A percentile compares a stretch with the other conserved stretches of the same genome.
Evolutionary conservation across 2,797 vertebrate genomes (phyloP).

Genomic region (Neosilurus mollespiculum): DNA sequence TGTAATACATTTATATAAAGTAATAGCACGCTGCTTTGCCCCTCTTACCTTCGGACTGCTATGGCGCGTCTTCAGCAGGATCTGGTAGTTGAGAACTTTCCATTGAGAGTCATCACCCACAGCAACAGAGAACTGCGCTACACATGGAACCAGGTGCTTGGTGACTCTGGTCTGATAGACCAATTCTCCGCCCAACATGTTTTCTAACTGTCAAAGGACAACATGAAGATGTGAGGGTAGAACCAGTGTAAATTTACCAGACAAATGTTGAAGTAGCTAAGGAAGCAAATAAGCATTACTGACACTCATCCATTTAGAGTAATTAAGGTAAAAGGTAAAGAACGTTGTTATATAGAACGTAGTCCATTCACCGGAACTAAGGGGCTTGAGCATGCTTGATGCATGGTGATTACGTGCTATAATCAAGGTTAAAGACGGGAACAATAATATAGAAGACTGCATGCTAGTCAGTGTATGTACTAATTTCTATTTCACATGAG

Average conservation of each 20-base stretch:
- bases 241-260: not conserved
- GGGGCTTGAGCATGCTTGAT: too few species aligned
- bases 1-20: too few species aligned
- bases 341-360: not conserved
- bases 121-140: conserved; percentile 88
- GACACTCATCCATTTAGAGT: not conserved
- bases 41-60: conserved; percentile 75
- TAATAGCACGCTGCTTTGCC: not conserved
- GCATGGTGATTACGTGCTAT: too few species aligned
- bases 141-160: conserved; percentile 82
- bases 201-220: conserved; percentile 81
- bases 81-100: conserved; percentile 93
- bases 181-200: conserved; percentile 80
- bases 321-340: not conserved
- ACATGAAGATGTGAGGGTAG: not conserved
- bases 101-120: conserved; percentile 87
- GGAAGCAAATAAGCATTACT: not conserved
- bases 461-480: too few species aligned
- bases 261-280: not conserved
- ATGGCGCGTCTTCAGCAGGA: conserved; percentile 90
- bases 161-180: conserved; percentile 78
- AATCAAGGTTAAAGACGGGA: too few species aligned
- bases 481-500: too few species aligned
- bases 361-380: too few species aligned
- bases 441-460: too few species aligned